Conservation (phyloP, 2,113 vertebrate genomes). For the Poeciliopsis retropinna region DNA sequence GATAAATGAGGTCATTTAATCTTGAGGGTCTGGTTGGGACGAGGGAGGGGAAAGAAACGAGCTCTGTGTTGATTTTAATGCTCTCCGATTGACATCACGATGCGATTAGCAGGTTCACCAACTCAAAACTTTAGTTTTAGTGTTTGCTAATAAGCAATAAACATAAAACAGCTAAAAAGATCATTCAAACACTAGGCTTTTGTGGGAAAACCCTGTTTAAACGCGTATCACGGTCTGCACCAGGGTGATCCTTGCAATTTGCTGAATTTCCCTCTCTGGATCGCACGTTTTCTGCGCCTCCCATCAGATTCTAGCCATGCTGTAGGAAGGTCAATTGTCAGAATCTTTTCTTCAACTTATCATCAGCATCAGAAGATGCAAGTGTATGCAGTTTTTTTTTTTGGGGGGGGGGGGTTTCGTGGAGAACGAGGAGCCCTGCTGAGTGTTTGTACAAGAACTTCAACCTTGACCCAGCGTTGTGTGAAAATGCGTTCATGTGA, state of each 20-base stretch:
- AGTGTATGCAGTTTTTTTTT: neutral
- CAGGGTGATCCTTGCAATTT: no score
- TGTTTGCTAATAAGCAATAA: slow-evolving; percentile 3
- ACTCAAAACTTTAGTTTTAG: neutral
- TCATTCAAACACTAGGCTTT: no score
- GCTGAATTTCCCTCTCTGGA: no score
- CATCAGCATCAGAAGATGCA: neutral
- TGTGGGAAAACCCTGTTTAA: no score
- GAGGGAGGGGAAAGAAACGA: neutral
- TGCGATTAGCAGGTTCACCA: neutral
- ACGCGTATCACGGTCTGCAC: no score
- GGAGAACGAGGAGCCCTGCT: neutral
- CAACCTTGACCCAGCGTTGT: neutral
- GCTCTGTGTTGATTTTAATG: neutral
- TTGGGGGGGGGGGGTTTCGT: no score
- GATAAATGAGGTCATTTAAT: slow-evolving; percentile 49
- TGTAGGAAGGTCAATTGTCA: neutral
- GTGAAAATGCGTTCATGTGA: neutral
- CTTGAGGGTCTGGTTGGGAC: slow-evolving; percentile 5
- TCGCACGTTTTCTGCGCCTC: neutral
- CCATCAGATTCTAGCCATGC: neutral
- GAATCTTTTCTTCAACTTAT: neutral
- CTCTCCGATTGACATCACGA: neutral
- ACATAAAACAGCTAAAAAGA: neutral
- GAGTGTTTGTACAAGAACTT: neutral